Evolutionary conservation across 2,113 vertebrate species (phyloP), one percentile per base, ranked within the genome.

Genomic region (Pseudorhombus dupliciocellatus): DNA sequence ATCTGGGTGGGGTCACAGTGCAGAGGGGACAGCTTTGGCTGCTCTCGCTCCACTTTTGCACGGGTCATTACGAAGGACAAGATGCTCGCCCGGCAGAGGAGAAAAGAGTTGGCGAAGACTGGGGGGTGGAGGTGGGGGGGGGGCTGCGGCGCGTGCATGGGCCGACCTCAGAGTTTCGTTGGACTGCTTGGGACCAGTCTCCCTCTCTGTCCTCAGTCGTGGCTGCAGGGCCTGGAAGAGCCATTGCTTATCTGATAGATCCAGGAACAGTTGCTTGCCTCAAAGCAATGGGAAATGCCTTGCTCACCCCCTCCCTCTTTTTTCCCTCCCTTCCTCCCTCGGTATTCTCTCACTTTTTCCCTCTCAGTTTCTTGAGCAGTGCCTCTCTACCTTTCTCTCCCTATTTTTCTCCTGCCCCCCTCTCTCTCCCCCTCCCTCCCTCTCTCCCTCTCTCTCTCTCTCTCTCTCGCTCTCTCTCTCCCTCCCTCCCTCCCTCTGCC

Each of bases 221-320:
- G 74, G 67, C 87, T 85, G 20, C 52, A 69, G 81, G 86, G 86
- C 75, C 80, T 87, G 83, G 73, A 89, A 88, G 86, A 87, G 64
- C 58, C 42, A 15, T 57, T 70, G 66, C 67, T 91, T 88, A 91
- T 92, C 90, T 88, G 70, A 84, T 80, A 77, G 77, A 86, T 85
- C 74, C 84, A 89, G 81, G 84, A 92, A 88, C 77, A 87, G 87
- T 93, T 92, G 90, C 93, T 92, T 91, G 86, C 87, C 86, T 90
- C 83, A 88, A 82, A 91, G 91, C 85, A 87, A 89, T 91, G 91
- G 91, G 93, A 93, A 93, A 94, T 93, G 90, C 89, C 87, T 92
- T 74, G 52, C 71, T 71, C 22, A 55, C 84, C 87, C 83, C 85
- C 84, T 83, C 84, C 85, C 71, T 77, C 71, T 66, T 71, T 68